Evolutionary conservation across 2,797 vertebrate species (phyloP).

Genomic region (Enteromius radiatus): DNA sequence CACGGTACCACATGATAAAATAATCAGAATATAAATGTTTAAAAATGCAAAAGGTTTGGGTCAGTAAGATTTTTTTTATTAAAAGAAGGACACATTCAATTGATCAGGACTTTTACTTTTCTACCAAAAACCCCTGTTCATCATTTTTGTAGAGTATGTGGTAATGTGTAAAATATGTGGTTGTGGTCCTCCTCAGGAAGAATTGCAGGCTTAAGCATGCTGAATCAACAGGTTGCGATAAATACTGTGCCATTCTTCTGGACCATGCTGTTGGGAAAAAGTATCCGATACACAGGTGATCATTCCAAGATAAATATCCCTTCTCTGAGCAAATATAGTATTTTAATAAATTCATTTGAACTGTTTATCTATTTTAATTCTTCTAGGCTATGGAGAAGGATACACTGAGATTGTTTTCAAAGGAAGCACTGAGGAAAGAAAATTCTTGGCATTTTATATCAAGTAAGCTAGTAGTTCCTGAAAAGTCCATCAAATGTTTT

Average conservation of each 20-base stretch:
- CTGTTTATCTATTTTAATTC: constrained; percentile 38
- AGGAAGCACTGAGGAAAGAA: constrained; percentile 81
- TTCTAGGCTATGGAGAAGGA: constrained; percentile 83
- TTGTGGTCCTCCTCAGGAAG: constrained; percentile 73
- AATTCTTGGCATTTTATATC: constrained; percentile 88
- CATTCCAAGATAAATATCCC: constrained; percentile 5
- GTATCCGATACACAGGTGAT: constrained; percentile 84
- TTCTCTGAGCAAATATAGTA: background rate
- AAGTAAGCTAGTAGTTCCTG: constrained; percentile 75
- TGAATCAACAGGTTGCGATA: constrained; percentile 74
- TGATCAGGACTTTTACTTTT: background rate
- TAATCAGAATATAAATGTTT: background rate
- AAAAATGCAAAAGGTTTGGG: background rate
- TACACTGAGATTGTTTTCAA: constrained; percentile 86
- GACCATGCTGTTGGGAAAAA: constrained; percentile 83
- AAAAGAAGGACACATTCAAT: background rate
- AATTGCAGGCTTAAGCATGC: constrained; percentile 86
- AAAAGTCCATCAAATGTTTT: background rate
- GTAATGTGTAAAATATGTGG: constrained; percentile 8
- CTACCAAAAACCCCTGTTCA: background rate
- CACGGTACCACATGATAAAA: constrained; percentile 76
- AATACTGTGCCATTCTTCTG: constrained; percentile 88
- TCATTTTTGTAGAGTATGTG: background rate
- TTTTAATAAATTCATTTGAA: background rate
- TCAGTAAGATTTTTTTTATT: background rate